phyloP scores from a whole-genome alignment of 2,797 vertebrate genomes.

The Scolopax bukidnonensis region DNA sequence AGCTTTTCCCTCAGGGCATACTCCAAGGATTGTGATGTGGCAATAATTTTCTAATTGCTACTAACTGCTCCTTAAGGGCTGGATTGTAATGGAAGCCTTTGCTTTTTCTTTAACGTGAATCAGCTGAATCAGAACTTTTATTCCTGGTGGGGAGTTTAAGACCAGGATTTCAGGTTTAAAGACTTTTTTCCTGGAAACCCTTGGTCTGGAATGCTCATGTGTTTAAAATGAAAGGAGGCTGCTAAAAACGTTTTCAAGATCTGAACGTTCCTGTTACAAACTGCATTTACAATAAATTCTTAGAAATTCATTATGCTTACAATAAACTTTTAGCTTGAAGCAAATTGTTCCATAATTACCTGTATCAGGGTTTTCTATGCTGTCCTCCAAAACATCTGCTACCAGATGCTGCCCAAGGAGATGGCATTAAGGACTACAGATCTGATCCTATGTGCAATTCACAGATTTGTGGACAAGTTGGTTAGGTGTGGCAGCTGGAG shows the following conservation, averaged over 20 bases:
- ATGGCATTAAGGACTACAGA: background rate
- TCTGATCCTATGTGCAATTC: background rate
- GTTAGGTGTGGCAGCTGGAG: background rate
- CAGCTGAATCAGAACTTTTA: constrained; percentile 16
- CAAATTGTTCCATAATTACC: background rate
- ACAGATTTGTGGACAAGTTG: background rate
- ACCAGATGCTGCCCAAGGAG: background rate
- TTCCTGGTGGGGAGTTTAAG: constrained; percentile 19
- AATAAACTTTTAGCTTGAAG: background rate
- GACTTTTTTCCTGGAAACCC: background rate
- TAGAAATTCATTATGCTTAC: constrained; percentile 14
- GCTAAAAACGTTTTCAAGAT: background rate
- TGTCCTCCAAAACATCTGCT: background rate
- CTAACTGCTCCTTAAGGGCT: constrained; percentile 59
- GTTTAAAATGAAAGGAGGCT: constrained; percentile 29
- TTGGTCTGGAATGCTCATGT: background rate
- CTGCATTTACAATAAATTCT: background rate
- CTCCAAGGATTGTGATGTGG: constrained; percentile 27
- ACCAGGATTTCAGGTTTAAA: constrained; percentile 43
- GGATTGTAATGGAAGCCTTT: constrained; percentile 34
- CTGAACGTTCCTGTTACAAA: background rate
- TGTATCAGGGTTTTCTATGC: background rate
- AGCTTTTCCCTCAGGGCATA: background rate
- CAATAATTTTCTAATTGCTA: constrained; percentile 64
- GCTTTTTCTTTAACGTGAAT: constrained; percentile 21